Evolutionary conservation across 1,140 invertebrate species (phyloP).

Genomic region (Drosophila gunungcola): DNA sequence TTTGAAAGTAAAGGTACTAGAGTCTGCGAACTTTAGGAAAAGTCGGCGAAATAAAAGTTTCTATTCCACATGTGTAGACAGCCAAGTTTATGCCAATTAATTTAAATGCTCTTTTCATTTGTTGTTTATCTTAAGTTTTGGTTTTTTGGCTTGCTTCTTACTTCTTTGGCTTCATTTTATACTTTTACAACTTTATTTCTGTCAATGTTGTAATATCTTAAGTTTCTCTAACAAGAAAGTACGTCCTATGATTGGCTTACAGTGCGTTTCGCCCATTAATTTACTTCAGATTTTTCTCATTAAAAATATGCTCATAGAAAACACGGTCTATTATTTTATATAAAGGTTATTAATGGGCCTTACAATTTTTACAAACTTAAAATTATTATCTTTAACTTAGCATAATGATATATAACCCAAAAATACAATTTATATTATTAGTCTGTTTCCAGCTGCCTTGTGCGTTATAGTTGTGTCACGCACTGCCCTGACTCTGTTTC

Average conservation of each 20-base stretch:
- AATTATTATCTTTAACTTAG: too few relatives aligned
- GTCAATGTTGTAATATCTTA: conserved; percentile 19
- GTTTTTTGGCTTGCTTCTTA: conserved; percentile 6
- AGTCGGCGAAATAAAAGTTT: conserved; percentile 2
- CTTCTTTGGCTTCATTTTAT: conserved; percentile 6
- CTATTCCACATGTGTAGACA: conserved; percentile 24
- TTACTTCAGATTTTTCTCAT: too few relatives aligned
- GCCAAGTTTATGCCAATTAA: conserved; percentile 58
- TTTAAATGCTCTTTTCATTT: conserved; percentile 61
- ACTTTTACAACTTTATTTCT: conserved; percentile 35
- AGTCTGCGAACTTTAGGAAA: conserved; percentile 6
- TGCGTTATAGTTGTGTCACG: neutral
- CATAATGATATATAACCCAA: too few relatives aligned
- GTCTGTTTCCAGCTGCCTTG: neutral
- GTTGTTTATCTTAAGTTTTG: conserved; percentile 63
- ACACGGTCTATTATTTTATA: too few relatives aligned
- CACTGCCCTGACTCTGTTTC: conserved; percentile 6
- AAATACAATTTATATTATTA: too few relatives aligned
- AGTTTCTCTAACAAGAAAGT: conserved; percentile 17
- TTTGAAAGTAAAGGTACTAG: conserved; percentile 6
- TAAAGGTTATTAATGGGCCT: too few relatives aligned
- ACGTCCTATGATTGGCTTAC: conserved; percentile 20
- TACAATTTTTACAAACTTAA: too few relatives aligned
- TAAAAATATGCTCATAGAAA: too few relatives aligned
- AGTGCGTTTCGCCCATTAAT: conserved; percentile 14